phyloP scores from a whole-genome alignment of 2,888 invertebrate species.

The Eurytoma adleriae region DNA sequence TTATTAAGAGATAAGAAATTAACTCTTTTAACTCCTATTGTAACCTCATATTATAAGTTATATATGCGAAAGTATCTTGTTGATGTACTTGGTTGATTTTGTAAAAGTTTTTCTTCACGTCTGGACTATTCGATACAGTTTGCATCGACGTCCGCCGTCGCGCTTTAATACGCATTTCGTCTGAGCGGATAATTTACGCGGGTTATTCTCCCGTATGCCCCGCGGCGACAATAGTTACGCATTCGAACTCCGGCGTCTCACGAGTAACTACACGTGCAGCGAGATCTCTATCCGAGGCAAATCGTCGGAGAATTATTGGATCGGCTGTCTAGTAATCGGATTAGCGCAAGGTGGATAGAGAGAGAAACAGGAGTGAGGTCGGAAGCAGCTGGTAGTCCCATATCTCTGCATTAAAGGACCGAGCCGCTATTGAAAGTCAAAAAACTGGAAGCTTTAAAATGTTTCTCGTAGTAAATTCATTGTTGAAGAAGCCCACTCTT shows the following conservation, averaged over 20 bases:
- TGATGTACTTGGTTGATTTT: too few species aligned
- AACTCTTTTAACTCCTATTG: too few species aligned
- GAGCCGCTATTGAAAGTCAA: slow-evolving; percentile 20
- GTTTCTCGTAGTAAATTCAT: not conserved
- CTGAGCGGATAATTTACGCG: slow-evolving; percentile 7
- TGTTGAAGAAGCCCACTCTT: not conserved
- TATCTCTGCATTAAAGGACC: slow-evolving; percentile 16
- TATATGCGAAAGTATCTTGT: too few species aligned
- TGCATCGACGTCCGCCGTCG: not conserved
- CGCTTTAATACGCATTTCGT: not conserved
- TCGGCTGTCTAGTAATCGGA: slow-evolving; percentile 33
- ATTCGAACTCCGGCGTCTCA: not conserved
- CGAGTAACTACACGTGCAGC: not conserved
- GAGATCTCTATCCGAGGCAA: not conserved
- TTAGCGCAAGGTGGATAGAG: slow-evolving; percentile 16
- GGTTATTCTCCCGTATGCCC: not conserved
- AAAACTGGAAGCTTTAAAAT: not conserved
- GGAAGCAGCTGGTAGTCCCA: not conserved
- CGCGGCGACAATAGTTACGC: not conserved
- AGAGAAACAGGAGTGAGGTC: slow-evolving; percentile 7
- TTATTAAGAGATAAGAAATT: too few species aligned
- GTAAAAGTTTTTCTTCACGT: too few species aligned
- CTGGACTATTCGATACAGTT: slow-evolving; percentile 9
- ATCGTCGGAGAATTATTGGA: slow-evolving; percentile 50
- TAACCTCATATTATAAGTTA: too few species aligned